Conservation (phyloP, 1,140 invertebrate species). For the Saccostrea cuccullata region DNA sequence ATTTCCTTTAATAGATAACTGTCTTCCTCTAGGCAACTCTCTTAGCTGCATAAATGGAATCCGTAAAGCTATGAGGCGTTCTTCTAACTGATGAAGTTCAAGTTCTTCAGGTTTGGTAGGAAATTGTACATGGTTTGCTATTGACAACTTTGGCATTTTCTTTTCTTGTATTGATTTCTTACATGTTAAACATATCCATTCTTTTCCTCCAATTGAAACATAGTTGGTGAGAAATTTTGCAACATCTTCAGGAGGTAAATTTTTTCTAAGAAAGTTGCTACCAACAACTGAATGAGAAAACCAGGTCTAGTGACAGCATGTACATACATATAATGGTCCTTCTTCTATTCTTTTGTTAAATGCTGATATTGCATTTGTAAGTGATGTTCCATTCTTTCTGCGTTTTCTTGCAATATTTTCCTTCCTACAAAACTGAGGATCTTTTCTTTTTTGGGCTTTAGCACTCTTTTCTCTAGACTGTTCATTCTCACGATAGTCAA, state of each 20-base stretch:
- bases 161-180: not conserved
- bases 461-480: too few species aligned
- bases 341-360: not conserved
- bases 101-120: constrained; percentile 48
- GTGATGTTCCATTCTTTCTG: not conserved
- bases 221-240: not conserved
- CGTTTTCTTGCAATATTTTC: too few species aligned
- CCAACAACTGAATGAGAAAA: constrained; percentile 1
- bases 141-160: constrained; percentile 47
- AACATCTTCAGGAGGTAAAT: not conserved
- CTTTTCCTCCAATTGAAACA: constrained; percentile 4
- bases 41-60: constrained; percentile 62
- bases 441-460: too few species aligned
- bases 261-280: constrained; percentile 7
- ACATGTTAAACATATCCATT: constrained; percentile 52
- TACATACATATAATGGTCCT: constrained; percentile 45
- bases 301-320: constrained; percentile 52
- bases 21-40: constrained; percentile 53
- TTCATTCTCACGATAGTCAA: too few species aligned
- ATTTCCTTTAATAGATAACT: constrained; percentile 45
- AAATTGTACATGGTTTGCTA: constrained; percentile 55
- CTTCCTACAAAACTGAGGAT: too few species aligned
- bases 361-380: not conserved
- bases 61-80: constrained; percentile 43
- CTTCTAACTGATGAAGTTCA: constrained; percentile 48